These are phyloP conservation scores for Nylanderia fulva DNA, from an alignment of 1,140 invertebrate genomes.

Conservation along the genomic window DNA sequence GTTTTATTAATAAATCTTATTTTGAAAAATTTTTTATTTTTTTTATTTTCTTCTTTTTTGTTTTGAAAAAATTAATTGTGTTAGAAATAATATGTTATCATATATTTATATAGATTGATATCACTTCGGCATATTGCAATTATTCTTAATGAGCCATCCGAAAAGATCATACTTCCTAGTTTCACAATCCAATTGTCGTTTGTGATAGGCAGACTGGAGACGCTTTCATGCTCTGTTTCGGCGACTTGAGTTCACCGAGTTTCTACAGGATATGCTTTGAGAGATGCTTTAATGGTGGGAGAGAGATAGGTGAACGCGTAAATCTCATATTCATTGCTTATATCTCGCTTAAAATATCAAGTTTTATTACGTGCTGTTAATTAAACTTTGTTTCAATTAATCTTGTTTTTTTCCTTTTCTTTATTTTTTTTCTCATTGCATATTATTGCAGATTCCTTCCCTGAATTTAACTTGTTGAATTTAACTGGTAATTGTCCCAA, in stretches of 20 bases:
- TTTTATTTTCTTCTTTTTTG: neutral
- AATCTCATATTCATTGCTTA: neutral
- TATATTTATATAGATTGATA: neutral
- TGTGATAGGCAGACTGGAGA: slow-evolving; percentile 76
- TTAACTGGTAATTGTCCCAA: neutral
- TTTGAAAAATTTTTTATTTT: too few relatives aligned
- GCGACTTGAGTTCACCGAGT: slow-evolving; percentile 80
- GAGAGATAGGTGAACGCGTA: neutral
- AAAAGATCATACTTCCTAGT: slow-evolving; percentile 75
- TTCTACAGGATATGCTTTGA: slow-evolving; percentile 81
- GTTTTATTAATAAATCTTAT: neutral
- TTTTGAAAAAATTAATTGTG: neutral
- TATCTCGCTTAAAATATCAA: neutral
- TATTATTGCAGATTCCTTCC: neutral
- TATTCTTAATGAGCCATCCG: slow-evolving; percentile 8
- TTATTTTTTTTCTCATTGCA: neutral
- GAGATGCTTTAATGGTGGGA: slow-evolving; percentile 75
- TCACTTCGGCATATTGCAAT: slow-evolving; percentile 25
- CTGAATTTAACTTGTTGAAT: neutral
- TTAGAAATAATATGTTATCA: slow-evolving; percentile 7
- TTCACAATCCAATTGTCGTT: slow-evolving; percentile 76
- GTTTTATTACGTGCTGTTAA: neutral
- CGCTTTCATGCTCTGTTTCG: slow-evolving; percentile 84
- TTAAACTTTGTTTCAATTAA: neutral
- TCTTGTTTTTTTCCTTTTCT: neutral